Percentiles rank a stretch among this genome's conserved stretches.
phyloP scores from a whole-genome alignment of 2,888 invertebrate species.

The Ametastegia equiseti region DNA sequence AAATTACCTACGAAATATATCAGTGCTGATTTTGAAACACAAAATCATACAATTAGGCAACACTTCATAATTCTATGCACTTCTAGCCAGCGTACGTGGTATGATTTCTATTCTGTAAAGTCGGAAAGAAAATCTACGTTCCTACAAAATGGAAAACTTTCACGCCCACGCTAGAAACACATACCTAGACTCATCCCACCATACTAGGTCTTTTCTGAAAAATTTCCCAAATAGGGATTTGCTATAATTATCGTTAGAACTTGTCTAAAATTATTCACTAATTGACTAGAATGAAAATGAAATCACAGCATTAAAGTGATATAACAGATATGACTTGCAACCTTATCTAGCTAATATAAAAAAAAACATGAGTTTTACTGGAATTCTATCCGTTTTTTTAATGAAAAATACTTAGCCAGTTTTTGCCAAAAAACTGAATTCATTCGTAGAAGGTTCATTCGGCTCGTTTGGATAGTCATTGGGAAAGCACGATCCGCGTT shows the following conservation, averaged over 20 bases:
- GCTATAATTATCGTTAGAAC: neutral
- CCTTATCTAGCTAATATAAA: too few relatives aligned
- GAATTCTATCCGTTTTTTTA: too few relatives aligned
- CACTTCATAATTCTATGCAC: neutral
- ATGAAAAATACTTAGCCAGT: too few relatives aligned
- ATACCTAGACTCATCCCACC: conserved; percentile 12
- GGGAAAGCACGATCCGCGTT: too few relatives aligned
- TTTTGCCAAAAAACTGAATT: too few relatives aligned
- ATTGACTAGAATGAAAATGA: neutral
- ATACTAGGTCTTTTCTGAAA: conserved; percentile 22
- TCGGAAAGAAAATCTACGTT: neutral
- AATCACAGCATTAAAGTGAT: neutral
- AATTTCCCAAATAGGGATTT: neutral
- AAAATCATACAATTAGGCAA: neutral
- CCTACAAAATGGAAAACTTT: neutral
- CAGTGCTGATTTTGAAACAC: neutral
- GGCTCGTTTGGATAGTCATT: too few relatives aligned
- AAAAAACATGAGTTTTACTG: too few relatives aligned
- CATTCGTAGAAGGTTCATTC: too few relatives aligned
- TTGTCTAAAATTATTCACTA: neutral
- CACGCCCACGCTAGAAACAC: conserved; percentile 13
- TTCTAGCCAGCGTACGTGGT: neutral
- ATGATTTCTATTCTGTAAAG: neutral
- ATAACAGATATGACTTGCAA: too few relatives aligned
- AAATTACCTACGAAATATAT: neutral